Base-by-base conservation (phyloP, 2,888 invertebrate genomes). In the Glaucopsyche alexis region DNA sequence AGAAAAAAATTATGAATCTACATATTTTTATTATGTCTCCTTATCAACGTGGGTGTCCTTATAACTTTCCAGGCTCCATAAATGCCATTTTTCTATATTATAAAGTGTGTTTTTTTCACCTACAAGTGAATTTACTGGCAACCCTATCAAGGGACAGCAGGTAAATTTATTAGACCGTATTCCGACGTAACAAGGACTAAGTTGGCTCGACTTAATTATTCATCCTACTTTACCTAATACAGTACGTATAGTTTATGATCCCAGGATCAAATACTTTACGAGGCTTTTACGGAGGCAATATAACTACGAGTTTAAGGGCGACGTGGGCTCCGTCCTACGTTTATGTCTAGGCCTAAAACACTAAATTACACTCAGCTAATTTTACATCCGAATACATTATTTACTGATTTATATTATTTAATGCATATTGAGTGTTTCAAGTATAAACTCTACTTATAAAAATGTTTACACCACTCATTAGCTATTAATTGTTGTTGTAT, bases 81-180 rank as follows among this genome's bases (percentile, higher is more conserved):
- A 38, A 14, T 14, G 16, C 60, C 13, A 60, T 60, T 60, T 60
- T 29, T 1, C 3, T 29, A 29, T 29, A 29, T n/a, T n/a, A n/a
- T n/a, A 29, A 29, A 29, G 4, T 1, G 1, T 29, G 29, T 4
- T 4, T 29, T 29, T 29, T 29, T 60, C 2, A 29, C 14, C 14
- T 29, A 6, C 7, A 60, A 29, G 29, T 60, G 7, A 60, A 13
- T 60, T 13, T 60, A 13, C 11, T 64, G 60, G 11, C 64, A 71
- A 64, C 42, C 71, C 71, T 64, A 8, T 1, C 4, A 16, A n/a
- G 38, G 38, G n/a, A 55, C 40, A 40, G 45, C 45, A 16, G 45
- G 19, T 49, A 38, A 66, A 66, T 40, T 71, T 65, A 55, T 70
- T 73, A 74, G 71, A 72, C 16, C 69, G 52, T 76, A 76, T 72